Conservation (phyloP, 1,140 invertebrate genomes). For the Drosophila sproati region DNA sequence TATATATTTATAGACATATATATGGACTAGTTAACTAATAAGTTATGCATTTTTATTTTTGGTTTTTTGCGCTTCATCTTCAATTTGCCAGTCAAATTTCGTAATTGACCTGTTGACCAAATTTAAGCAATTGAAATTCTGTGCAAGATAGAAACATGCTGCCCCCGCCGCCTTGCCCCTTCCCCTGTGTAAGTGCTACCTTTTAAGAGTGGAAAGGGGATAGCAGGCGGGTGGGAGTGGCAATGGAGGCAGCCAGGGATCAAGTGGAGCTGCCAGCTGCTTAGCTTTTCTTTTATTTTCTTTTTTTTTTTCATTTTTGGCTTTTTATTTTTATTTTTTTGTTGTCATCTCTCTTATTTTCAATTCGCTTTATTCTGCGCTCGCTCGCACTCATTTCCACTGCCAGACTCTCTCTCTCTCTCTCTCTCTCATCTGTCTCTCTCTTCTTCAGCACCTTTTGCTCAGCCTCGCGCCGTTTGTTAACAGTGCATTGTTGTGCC, state of each 20-base stretch:
- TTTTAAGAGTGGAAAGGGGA: not conserved
- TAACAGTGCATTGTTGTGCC: constrained; percentile 40
- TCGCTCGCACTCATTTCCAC: not conserved
- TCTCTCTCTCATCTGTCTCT: not conserved
- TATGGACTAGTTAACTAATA: not conserved
- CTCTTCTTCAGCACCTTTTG: constrained; percentile 22
- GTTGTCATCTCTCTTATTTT: not conserved
- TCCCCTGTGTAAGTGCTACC: not conserved
- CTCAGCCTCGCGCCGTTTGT: constrained; percentile 30
- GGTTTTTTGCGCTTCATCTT: not conserved
- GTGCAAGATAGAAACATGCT: not conserved
- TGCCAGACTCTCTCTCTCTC: not conserved
- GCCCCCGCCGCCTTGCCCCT: not conserved
- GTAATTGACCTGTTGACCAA: constrained; percentile 5
- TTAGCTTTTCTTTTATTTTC: not conserved
- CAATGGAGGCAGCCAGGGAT: constrained; percentile 2
- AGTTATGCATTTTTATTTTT: not conserved
- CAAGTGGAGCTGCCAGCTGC: constrained; percentile 16
- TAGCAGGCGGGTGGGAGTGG: too few species aligned
- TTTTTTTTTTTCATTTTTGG: not conserved
- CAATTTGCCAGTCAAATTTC: not conserved
- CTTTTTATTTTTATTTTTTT: not conserved
- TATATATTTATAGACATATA: too few species aligned
- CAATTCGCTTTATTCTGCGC: constrained; percentile 2
- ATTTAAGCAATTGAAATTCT: constrained; percentile 34